A percentile compares a stretch with the other conserved stretches of the same genome.
These are phyloP conservation scores for Gyps fulvus DNA, from an alignment of 2,113 vertebrate genomes.

Conservation along the genomic window DNA sequence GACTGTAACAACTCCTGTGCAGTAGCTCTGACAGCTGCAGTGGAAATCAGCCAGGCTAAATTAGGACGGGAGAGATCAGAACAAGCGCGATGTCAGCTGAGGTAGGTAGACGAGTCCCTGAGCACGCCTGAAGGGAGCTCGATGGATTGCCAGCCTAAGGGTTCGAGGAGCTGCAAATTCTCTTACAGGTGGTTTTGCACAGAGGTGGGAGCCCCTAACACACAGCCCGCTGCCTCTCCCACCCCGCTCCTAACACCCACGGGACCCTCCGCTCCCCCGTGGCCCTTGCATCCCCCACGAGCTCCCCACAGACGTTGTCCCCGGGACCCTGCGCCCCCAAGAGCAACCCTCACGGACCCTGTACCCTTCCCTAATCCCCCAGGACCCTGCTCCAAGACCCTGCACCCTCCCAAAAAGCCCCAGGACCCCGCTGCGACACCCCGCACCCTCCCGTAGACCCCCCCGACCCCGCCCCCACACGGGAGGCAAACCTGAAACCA, in stretches of 20 bases:
- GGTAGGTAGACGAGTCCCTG: fast-evolving
- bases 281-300: no score
- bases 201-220: background rate
- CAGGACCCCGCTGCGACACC: no score
- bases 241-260: background rate
- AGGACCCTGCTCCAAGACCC: no score
- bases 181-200: background rate
- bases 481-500: no score
- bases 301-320: background rate
- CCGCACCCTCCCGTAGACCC: no score
- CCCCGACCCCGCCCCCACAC: background rate
- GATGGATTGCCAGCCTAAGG: background rate
- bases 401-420: background rate
- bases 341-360: background rate
- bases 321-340: background rate
- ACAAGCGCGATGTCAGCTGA: fast-evolving
- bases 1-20: fast-evolving
- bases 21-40: background rate
- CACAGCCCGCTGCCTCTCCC: background rate
- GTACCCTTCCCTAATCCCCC: no score
- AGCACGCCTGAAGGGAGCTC: background rate
- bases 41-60: background rate
- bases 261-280: background rate
- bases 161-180: background rate
- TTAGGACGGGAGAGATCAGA: background rate